phyloP scores from a whole-genome alignment of 2,888 invertebrate species.

The Drosophila paramelanica region DNA sequence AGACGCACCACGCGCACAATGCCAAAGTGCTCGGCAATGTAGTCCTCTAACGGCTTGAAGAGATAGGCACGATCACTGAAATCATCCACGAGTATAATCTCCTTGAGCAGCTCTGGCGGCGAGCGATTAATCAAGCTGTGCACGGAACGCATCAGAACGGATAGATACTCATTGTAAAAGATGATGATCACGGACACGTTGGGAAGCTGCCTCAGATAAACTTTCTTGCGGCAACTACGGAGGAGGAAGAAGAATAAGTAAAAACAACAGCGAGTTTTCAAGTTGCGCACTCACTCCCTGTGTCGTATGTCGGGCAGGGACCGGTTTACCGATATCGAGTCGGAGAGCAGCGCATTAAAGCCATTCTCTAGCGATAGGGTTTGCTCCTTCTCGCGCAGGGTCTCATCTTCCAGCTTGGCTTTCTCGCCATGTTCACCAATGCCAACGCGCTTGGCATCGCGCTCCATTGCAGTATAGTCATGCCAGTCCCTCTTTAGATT shows the following conservation, averaged over 20 bases:
- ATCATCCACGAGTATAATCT: slow-evolving; percentile 95
- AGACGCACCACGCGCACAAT: slow-evolving; percentile 92
- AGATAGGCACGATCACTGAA: slow-evolving; percentile 92
- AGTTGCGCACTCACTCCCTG: slow-evolving; percentile 84
- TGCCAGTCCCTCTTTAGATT: slow-evolving; percentile 91
- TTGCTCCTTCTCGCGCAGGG: slow-evolving; percentile 87
- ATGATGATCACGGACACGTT: slow-evolving; percentile 95
- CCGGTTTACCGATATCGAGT: slow-evolving; percentile 94
- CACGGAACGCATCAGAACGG: slow-evolving; percentile 92
- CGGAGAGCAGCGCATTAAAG: slow-evolving; percentile 96
- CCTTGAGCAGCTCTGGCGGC: slow-evolving; percentile 93
- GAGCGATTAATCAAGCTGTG: slow-evolving; percentile 94
- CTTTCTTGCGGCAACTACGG: slow-evolving; percentile 78
- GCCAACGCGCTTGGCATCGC: slow-evolving; percentile 88
- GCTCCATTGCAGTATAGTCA: slow-evolving; percentile 88
- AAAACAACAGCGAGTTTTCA: background rate
- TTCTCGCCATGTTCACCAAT: slow-evolving; percentile 91
- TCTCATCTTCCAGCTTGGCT: slow-evolving; percentile 88
- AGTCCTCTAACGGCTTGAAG: slow-evolving; percentile 90
- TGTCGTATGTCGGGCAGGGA: slow-evolving; percentile 92
- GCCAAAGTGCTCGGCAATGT: slow-evolving; percentile 89
- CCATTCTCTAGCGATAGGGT: slow-evolving; percentile 94
- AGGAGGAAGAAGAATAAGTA: background rate
- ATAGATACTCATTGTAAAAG: slow-evolving; percentile 97
- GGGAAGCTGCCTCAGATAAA: slow-evolving; percentile 86